A percentile compares a stretch with the other conserved stretches of the same genome.
These are phyloP conservation scores for Elanoides forficatus DNA, from an alignment of 2,113 vertebrate genomes.

Conservation along the genomic window DNA sequence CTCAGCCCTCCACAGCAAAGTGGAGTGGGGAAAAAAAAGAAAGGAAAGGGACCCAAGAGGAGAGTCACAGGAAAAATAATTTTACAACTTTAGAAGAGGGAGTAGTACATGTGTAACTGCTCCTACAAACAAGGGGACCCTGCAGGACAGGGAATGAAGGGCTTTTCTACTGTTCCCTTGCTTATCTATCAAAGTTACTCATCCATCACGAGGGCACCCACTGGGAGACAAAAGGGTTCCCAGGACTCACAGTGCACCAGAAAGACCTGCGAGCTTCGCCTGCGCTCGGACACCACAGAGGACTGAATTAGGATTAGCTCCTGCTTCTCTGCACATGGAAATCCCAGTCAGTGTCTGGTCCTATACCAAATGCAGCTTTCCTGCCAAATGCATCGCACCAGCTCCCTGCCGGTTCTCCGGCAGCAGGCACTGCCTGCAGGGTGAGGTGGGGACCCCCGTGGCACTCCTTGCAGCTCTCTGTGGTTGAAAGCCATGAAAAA, in stretches of 20 bases:
- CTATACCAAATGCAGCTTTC: neutral
- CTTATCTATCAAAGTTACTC: neutral
- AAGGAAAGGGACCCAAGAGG: neutral
- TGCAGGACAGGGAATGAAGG: neutral
- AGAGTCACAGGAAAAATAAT: neutral
- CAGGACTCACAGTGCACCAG: neutral
- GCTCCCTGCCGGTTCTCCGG: neutral
- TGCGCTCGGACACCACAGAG: fast-evolving
- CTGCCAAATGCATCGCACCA: fast-evolving
- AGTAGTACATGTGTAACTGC: neutral
- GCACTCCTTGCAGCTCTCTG: neutral
- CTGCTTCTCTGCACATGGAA: neutral
- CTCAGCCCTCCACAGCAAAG: neutral
- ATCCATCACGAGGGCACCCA: neutral
- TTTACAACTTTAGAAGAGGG: neutral
- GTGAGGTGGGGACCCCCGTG: neutral
- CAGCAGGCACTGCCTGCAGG: neutral
- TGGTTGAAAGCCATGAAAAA: neutral
- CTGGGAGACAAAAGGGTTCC: neutral
- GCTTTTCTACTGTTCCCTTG: neutral
- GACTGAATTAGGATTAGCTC: neutral
- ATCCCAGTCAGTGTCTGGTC: neutral
- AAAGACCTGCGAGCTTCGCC: fast-evolving
- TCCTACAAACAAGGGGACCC: neutral
- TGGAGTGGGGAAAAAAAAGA: neutral